Base-by-base conservation (phyloP, 2,797 vertebrate genomes). In the Emys orbicularis region DNA sequence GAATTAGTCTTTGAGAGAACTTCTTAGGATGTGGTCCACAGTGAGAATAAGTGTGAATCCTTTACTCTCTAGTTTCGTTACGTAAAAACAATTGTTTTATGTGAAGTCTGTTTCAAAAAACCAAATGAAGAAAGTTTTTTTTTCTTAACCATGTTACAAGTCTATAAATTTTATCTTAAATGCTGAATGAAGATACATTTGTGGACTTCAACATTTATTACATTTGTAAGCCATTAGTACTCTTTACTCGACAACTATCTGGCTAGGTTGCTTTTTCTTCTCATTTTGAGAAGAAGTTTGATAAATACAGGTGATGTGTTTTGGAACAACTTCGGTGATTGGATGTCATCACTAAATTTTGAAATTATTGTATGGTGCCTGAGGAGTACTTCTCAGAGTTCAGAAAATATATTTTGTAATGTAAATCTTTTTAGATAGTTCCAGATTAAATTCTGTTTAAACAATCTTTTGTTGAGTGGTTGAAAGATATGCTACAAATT, bases 151-250 rank as follows among this genome's bases (percentile, higher is more conserved):
- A 54, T 54, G 54, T 54, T 54, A 10, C 54, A 47, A 29, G 29
- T 44, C 12, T 44, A 29, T 76, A 47, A 1, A 6, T 25, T 76
- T 76, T 16, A 44, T 37, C 72, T 65, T 1, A 5, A 68, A 2
- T 5, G 1, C 12, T n/a, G 0, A 0, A 3, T 44, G 47, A 76
- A 12, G 16, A 11, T 53, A 29, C 37, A 54, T 68, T 80, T 1
- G 16, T 4, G 1, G 50, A 47, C 11, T 10, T 72, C 2, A 9
- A 3, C 15, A 0, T 83, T 15, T 8, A 2, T 31, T 44, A 68
- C n/a, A 18, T 21, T 65, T 4, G 23, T 6, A 1, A 25, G 12
- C 37, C 56, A 2, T 2, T 44, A 4, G 0, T 47, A 18, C 0
- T 37, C 5, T 7, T n/a, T 79, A 53, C 2, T 83, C 77, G 61